Conservation (phyloP, 2,888 invertebrate genomes). For the Calameuta filiformis region DNA sequence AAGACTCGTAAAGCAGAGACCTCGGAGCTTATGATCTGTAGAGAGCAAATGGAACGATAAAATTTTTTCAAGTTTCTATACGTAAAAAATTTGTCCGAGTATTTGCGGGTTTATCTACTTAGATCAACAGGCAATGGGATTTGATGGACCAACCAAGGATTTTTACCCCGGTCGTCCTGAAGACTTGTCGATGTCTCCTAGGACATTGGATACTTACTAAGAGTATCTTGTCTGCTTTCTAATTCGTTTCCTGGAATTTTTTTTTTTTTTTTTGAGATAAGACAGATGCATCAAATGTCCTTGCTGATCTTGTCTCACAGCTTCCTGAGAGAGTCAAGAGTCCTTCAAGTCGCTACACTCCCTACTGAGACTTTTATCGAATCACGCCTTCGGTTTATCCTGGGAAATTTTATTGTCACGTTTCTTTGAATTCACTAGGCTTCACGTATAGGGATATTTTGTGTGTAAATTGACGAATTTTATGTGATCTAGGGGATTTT, state of each 20-base stretch:
- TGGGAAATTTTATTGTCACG: neutral
- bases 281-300: constrained; percentile 41
- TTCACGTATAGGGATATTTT: neutral
- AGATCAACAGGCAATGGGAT: neutral
- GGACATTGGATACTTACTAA: neutral
- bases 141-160: neutral
- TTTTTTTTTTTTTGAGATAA: neutral
- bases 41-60: neutral
- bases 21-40: neutral
- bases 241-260: neutral
- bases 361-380: constrained; percentile 31
- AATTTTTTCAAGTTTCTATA: neutral
- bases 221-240: neutral
- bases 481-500: neutral
- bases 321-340: constrained; percentile 59
- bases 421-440: neutral
- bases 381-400: neutral
- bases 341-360: constrained; percentile 60
- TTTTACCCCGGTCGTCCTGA: neutral
- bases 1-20: neutral
- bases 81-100: neutral
- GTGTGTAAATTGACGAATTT: neutral
- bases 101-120: neutral
- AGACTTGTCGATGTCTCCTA: neutral
- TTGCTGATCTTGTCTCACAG: constrained; percentile 57